Conservation (phyloP, 2,888 invertebrate species). For the Cotesia congregata region DNA sequence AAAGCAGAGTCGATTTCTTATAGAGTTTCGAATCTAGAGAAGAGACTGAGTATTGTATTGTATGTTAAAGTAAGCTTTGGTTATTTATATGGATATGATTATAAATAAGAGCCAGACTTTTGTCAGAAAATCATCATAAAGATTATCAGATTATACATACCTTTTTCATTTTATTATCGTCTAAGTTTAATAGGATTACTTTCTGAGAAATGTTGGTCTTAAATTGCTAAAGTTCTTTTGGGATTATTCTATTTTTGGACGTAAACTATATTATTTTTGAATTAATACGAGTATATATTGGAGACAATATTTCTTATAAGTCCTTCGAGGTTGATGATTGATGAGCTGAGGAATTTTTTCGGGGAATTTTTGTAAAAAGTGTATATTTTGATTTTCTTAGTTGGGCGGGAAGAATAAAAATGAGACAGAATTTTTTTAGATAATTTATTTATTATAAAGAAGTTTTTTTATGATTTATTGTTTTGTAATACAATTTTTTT, state of each 20-base stretch:
- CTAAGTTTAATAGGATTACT: not conserved
- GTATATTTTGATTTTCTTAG: too few species aligned
- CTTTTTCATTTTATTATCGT: not conserved
- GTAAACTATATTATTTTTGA: not conserved
- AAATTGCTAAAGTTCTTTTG: not conserved
- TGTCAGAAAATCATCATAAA: not conserved
- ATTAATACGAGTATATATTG: too few species aligned
- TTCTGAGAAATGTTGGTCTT: not conserved
- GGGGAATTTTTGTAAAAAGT: too few species aligned
- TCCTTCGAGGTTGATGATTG: too few species aligned
- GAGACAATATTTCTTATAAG: too few species aligned
- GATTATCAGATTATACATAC: not conserved
- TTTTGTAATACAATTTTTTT: too few species aligned
- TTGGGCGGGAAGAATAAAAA: too few species aligned
- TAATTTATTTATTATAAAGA: too few species aligned
- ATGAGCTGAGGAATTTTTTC: too few species aligned
- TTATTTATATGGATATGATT: not conserved
- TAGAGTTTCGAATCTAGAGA: not conserved
- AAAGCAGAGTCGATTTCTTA: not conserved
- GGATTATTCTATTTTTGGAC: not conserved
- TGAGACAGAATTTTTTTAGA: too few species aligned
- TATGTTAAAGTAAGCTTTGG: not conserved
- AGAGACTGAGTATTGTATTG: not conserved
- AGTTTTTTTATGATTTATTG: too few species aligned
- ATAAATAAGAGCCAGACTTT: not conserved